Evolutionary conservation across 2,113 vertebrate species (phyloP).

Genomic region (Okapia johnstoni): DNA sequence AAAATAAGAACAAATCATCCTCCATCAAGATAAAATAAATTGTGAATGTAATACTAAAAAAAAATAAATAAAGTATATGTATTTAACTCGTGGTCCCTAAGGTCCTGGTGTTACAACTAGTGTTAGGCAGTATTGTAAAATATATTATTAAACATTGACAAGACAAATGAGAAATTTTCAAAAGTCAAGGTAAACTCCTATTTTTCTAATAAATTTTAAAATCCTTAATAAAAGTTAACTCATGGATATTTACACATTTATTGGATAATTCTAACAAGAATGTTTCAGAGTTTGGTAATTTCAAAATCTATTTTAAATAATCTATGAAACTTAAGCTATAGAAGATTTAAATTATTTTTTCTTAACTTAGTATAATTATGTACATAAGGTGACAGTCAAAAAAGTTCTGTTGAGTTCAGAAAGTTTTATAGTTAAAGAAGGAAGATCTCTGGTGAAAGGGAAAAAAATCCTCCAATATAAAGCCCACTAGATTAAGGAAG

Average conservation of each 20-base stretch:
- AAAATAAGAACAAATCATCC: too few species aligned
- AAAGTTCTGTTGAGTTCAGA: neutral
- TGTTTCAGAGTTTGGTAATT: neutral
- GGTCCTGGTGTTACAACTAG: neutral
- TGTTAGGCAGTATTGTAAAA: neutral
- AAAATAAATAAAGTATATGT: neutral
- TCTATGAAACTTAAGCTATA: neutral
- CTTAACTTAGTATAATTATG: neutral
- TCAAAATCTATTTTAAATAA: neutral
- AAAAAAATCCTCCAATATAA: neutral
- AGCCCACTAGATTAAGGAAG: neutral
- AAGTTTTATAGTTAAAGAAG: neutral
- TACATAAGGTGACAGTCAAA: neutral
- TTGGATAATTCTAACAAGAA: neutral
- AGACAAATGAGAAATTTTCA: neutral
- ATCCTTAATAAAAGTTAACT: neutral
- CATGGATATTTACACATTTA: neutral
- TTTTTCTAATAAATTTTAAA: neutral
- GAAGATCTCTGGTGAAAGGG: neutral
- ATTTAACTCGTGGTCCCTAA: neutral
- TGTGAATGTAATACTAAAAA: too few species aligned
- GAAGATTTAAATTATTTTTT: neutral
- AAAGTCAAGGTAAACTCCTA: neutral
- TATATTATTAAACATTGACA: neutral
- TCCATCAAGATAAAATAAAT: too few species aligned